Evolutionary conservation across 2,888 invertebrate species (phyloP).

Genomic region (Celastrina argiolus): DNA sequence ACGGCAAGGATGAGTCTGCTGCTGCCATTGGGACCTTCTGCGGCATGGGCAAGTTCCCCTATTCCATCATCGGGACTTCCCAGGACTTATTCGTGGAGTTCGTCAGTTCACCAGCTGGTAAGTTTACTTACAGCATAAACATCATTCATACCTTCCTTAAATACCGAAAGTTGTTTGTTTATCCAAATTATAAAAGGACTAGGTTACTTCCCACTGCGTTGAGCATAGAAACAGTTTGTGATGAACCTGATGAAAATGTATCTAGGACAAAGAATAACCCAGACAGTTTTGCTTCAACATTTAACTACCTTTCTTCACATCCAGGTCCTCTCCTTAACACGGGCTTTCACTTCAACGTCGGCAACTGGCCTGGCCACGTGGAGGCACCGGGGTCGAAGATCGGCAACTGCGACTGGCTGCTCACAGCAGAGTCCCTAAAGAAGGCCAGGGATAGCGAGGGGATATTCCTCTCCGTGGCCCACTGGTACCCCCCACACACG

Average conservation of each 20-base stretch:
- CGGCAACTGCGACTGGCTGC: conserved; percentile 92
- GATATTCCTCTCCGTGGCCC: conserved; percentile 93
- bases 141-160: too few relatives aligned
- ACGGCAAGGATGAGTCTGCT: conserved; percentile 91
- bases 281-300: too few relatives aligned
- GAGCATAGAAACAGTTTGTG: too few relatives aligned
- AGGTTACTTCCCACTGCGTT: too few relatives aligned
- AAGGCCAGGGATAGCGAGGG: conserved; percentile 90
- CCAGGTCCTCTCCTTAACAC: conserved; percentile 91
- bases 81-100: conserved; percentile 93
- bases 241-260: too few relatives aligned
- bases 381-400: conserved; percentile 92
- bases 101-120: conserved; percentile 91
- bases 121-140: conserved; percentile 19
- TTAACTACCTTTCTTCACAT: not conserved
- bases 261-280: too few relatives aligned
- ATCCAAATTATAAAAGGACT: too few relatives aligned
- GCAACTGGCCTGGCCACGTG: conserved; percentile 95
- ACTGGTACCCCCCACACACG: conserved; percentile 96
- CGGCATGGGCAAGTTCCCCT: conserved; percentile 95
- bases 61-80: conserved; percentile 95
- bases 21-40: conserved; percentile 94
- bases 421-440: conserved; percentile 88
- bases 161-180: too few relatives aligned
- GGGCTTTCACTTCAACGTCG: conserved; percentile 96